Evolutionary conservation across 2,888 invertebrate species (phyloP).

Genomic region (Drosophila neotestacea): DNA sequence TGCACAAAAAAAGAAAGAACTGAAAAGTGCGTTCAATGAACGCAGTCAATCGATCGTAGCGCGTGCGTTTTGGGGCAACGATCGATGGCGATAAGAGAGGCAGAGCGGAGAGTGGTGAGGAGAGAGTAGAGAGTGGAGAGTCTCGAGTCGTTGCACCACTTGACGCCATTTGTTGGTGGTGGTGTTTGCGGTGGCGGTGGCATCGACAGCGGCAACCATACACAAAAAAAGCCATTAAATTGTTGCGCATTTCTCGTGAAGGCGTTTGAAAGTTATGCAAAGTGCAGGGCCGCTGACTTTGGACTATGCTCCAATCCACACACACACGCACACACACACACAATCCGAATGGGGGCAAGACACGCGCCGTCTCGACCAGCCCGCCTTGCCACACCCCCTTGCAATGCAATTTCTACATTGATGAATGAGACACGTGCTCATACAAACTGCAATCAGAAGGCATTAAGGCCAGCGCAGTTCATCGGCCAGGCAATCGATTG

Average conservation of each 20-base stretch:
- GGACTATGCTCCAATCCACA: conserved; percentile 34
- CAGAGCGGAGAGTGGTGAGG: neutral
- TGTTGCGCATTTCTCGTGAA: neutral
- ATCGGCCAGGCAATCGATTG: conserved; percentile 66
- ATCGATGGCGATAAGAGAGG: conserved; percentile 42
- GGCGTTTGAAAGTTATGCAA: conserved; percentile 31
- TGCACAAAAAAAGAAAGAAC: neutral
- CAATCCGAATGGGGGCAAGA: conserved; percentile 33
- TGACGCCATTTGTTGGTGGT: conserved; percentile 11
- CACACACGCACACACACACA: neutral
- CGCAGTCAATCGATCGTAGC: conserved; percentile 48
- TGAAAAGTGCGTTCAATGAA: conserved; percentile 78
- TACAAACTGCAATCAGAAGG: conserved; percentile 46
- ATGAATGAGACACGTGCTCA: conserved; percentile 61
- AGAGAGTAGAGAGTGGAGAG: neutral
- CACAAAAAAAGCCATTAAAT: conserved; percentile 3
- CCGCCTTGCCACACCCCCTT: neutral
- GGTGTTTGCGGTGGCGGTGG: neutral
- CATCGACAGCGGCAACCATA: too few species aligned
- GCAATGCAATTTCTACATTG: conserved; percentile 17
- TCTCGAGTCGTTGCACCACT: too few species aligned
- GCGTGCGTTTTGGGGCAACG: conserved; percentile 50
- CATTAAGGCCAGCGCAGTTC: conserved; percentile 68
- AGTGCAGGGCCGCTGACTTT: conserved; percentile 50
- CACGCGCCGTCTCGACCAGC: conserved; percentile 12